Evolutionary conservation across 2,113 vertebrate genomes (phyloP), one percentile per base, ranked within the genome.

Genomic region (Platycercus adscitus): DNA sequence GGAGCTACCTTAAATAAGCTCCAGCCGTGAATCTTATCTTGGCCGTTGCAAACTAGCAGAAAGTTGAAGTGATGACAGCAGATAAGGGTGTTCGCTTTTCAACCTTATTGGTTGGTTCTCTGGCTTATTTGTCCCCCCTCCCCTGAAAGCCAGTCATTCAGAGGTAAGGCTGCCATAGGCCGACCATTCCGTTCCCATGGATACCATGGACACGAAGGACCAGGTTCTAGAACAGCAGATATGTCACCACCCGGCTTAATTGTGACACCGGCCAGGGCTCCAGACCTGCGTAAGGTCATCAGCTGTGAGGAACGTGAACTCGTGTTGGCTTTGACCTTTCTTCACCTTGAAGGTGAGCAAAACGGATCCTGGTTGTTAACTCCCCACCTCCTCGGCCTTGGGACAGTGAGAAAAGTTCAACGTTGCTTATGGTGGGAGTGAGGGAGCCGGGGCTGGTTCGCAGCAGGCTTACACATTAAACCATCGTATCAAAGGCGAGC

Each of bases 41-140:
- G 79, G 88, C 91, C 82, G 96, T 97, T 96, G 94, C 92, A 96
- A 97, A 96, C 96, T 95, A 97, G 95, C 95, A 97, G 96, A 97
- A 97, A 95, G 96, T 96, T 97, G 93, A 97, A 95, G 95, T 91
- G 97, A 97, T 96, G 97, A 98, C 97, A 97, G 96, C 91, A 93
- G 97, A 97, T 97, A 97, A 97, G 97, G 80, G 56, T 96, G 83
- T 93, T 91, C 80, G 9, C 94, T 95, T 97, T 93, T 95, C 91
- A 95, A 96, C 88, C 92, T 94, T 85, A 96, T 96, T 97, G 97
- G 96, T 86, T 89, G 91, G 52, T 96, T 79, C 93, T 86, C 47
- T 68, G 69, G 68, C 55, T n/a, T 84, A 93, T 92, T 81, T 35
- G 6, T 20, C 0, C 28, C 24, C 43, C 85, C 20, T 1, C 35